Evolutionary conservation across 2,888 invertebrate species (phyloP).

Genomic region (Dinocampus coccinellae): DNA sequence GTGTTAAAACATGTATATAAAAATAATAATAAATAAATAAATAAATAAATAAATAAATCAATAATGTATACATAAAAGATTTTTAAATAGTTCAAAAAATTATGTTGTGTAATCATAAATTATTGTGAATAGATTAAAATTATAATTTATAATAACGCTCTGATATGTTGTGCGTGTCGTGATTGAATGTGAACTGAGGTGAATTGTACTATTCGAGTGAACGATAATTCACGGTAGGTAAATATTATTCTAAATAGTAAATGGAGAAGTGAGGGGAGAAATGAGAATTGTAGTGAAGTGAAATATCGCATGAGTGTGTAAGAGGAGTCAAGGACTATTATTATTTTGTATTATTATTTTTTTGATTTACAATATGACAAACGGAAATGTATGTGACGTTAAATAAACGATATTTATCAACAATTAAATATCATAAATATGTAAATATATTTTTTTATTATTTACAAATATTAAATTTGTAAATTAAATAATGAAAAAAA

Average conservation of each 20-base stretch:
- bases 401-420: not conserved
- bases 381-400: conserved; percentile 3
- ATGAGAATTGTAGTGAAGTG: too few species aligned
- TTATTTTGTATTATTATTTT: not conserved
- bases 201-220: not conserved
- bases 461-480: not conserved
- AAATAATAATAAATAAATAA: too few species aligned
- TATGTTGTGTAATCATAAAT: conserved; percentile 25
- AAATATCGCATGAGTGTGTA: conserved; percentile 26
- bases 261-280: too few species aligned
- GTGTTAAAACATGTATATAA: too few species aligned
- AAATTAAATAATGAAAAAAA: too few species aligned
- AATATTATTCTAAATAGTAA: not conserved
- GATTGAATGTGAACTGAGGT: conserved; percentile 41
- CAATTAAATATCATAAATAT: not conserved
- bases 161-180: conserved; percentile 45
- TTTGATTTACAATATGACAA: not conserved
- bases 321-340: conserved; percentile 10
- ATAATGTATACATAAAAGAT: too few species aligned
- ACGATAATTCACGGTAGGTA: not conserved
- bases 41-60: too few species aligned
- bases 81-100: too few species aligned
- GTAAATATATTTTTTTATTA: too few species aligned
- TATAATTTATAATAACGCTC: conserved; percentile 36
- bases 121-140: conserved; percentile 45